Percentiles rank a stretch among this genome's conserved stretches.
Evolutionary conservation across 1,140 invertebrate species (phyloP).

Genomic region (Trichoplusia ni): DNA sequence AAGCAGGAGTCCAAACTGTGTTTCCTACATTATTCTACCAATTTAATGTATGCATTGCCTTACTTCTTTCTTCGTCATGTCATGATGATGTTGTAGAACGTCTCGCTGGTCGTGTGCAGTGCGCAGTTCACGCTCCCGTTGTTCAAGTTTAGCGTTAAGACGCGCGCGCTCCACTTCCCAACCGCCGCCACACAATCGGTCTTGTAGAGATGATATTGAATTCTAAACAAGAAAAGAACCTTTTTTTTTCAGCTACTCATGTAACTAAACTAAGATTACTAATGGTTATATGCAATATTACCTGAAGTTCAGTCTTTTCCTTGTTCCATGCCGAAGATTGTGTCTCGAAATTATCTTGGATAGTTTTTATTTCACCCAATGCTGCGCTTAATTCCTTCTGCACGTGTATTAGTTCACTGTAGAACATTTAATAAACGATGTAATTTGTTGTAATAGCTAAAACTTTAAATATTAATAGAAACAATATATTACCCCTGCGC

Average conservation of each 20-base stretch:
- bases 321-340: conserved; percentile 88
- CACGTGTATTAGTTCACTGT: conserved; percentile 69
- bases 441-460: no score
- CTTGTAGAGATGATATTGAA: conserved; percentile 85
- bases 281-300: conserved; percentile 60
- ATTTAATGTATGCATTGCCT: neutral
- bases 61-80: conserved; percentile 72
- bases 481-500: conserved; percentile 77
- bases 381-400: conserved; percentile 83
- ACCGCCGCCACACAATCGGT: conserved; percentile 81
- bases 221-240: conserved; percentile 73
- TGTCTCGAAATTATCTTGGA: conserved; percentile 86
- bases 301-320: conserved; percentile 88
- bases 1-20: no score
- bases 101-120: conserved; percentile 88
- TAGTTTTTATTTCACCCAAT: conserved; percentile 85
- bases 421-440: no score
- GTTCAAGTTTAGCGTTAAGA: conserved; percentile 86
- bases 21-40: no score
- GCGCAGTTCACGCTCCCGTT: conserved; percentile 88
- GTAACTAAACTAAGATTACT: no score
- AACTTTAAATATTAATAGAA: neutral
- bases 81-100: conserved; percentile 80
- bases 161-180: conserved; percentile 85
- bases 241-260: neutral